phyloP scores from a whole-genome alignment of 53 echinoderm and acorn worm species.

The Actinopyga echinites region DNA sequence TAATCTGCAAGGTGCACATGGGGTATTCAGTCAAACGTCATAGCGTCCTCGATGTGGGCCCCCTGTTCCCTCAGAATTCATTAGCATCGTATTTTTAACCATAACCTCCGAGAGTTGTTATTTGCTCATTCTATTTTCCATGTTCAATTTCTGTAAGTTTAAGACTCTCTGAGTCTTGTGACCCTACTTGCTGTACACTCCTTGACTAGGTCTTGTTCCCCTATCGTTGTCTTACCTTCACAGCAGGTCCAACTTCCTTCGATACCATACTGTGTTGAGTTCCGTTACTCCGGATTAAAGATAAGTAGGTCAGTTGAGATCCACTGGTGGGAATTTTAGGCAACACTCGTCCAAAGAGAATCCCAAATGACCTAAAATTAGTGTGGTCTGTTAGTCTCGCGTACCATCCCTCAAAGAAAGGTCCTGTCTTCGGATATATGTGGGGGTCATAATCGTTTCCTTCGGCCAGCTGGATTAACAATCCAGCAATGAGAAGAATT shows the following conservation, averaged over 20 bases:
- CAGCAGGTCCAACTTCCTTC: constrained; percentile 45
- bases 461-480: not conserved
- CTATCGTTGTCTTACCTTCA: not conserved
- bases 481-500: no score
- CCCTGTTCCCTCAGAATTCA: no score
- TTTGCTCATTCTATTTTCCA: no score
- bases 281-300: constrained; percentile 60
- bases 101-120: no score
- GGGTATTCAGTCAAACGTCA: no score
- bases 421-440: constrained; percentile 59
- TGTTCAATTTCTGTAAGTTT: no score
- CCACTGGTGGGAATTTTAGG: not conserved
- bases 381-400: constrained; percentile 64
- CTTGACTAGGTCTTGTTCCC: no score
- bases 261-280: constrained; percentile 37
- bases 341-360: constrained; percentile 75
- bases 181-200: no score
- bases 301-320: constrained; percentile 54
- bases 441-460: constrained; percentile 82
- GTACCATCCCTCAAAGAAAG: constrained; percentile 92
- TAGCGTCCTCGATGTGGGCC: no score
- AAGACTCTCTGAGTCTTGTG: no score
- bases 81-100: no score
- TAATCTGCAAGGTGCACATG: no score
- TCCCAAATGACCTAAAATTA: constrained; percentile 60